phyloP scores from a whole-genome alignment of 1,140 invertebrate genomes.

The Aradophagus sp. region DNA sequence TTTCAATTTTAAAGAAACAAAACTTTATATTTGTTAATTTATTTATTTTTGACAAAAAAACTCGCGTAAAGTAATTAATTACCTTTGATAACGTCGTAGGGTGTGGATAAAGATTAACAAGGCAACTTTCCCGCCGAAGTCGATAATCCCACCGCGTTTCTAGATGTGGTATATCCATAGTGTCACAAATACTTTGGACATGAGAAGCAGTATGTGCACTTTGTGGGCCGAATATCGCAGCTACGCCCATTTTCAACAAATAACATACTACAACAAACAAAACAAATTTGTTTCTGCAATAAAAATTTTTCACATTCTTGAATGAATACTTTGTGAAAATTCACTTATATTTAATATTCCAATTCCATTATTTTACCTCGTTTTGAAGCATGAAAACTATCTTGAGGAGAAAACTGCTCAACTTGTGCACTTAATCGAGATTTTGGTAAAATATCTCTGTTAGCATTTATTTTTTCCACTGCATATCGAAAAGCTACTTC shows the following conservation, averaged over 20 bases:
- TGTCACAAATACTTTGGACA: constrained; percentile 96
- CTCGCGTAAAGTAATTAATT: constrained; percentile 60
- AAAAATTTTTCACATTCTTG: no score
- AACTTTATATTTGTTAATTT: no score
- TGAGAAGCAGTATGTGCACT: no score
- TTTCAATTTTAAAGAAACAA: no score
- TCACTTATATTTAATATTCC: no score
- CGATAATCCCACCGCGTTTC: constrained; percentile 95
- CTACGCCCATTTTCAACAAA: constrained; percentile 88
- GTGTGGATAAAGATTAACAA: constrained; percentile 95
- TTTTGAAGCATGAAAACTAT: constrained; percentile 94
- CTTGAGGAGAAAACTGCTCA: constrained; percentile 89
- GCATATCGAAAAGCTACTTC: constrained; percentile 93
- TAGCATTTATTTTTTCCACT: constrained; percentile 90
- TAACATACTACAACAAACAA: no score
- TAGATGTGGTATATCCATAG: constrained; percentile 96
- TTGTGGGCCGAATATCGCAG: no score
- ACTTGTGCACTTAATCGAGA: constrained; percentile 89
- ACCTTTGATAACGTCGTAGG: constrained; percentile 91
- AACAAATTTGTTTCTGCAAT: no score
- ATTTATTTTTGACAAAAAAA: no score
- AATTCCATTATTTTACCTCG: constrained; percentile 79
- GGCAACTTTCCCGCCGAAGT: constrained; percentile 89
- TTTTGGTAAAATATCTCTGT: constrained; percentile 85
- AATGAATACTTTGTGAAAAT: no score